These are phyloP conservation scores for Miichthys miiuy DNA, from an alignment of 2,797 vertebrate species.

Conservation along the genomic window DNA sequence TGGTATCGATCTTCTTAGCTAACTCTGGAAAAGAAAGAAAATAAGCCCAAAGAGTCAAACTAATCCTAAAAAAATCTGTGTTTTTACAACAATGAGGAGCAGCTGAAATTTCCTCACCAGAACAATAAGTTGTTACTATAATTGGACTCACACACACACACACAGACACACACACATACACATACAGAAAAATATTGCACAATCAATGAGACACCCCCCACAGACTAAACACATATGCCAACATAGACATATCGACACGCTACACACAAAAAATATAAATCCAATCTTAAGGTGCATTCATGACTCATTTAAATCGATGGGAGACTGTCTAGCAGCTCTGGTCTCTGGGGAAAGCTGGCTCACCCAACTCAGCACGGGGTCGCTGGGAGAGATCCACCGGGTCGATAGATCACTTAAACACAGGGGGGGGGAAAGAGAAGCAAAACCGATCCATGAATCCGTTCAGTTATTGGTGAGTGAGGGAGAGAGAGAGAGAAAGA, in stretches of 20 bases:
- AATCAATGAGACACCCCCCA: slow-evolving; percentile 16
- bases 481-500: neutral
- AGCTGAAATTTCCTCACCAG: neutral
- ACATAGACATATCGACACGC: slow-evolving; percentile 12
- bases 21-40: slow-evolving; percentile 2
- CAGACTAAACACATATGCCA: slow-evolving; percentile 6
- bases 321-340: slow-evolving; percentile 40
- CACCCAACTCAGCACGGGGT: slow-evolving; percentile 46
- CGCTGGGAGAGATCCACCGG: slow-evolving; percentile 49
- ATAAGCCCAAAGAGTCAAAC: slow-evolving; percentile 24
- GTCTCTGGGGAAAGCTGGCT: slow-evolving; percentile 41
- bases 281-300: slow-evolving; percentile 42
- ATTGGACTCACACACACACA: neutral
- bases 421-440: slow-evolving; percentile 10
- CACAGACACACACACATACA: neutral
- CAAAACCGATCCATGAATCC: slow-evolving; percentile 51
- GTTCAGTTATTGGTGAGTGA: slow-evolving; percentile 25
- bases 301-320: slow-evolving; percentile 70
- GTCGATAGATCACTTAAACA: slow-evolving; percentile 71
- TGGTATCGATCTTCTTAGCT: slow-evolving; percentile 17
- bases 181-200: neutral
- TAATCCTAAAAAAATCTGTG: slow-evolving; percentile 24
- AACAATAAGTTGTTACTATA: neutral
- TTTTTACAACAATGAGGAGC: neutral
- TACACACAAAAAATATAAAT: slow-evolving; percentile 54